Evolutionary conservation across 1,140 invertebrate genomes (phyloP), one percentile per base, ranked within the genome.

Genomic region (Zaprionus davidi): DNA sequence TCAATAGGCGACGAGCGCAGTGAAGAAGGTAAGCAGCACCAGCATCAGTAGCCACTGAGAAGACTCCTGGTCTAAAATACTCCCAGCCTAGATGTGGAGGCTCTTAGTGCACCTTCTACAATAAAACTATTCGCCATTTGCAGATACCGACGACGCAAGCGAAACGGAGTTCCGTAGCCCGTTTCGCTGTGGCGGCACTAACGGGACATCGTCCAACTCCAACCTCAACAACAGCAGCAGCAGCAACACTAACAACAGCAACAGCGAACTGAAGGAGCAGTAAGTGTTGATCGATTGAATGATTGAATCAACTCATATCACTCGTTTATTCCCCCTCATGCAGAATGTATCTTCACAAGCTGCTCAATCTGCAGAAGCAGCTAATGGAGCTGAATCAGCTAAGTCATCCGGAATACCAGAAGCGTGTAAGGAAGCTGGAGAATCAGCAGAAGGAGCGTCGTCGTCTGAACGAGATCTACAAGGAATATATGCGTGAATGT

Each of bases 341-440:
- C 85, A 98, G 97, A 93, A 97, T 99, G 94, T 99, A 98, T 91
- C 97, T 98, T 91, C 98, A 99, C 90, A 99, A 99, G 93, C 93
- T 99, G 65, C 95, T 96, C 1, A 96, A 95, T 91, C 93, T 99
- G 9, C 98, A 99, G 93, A 97, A 97, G 75, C 98, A 98, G 85
- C 80, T 99, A 22, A 96, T 97, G 74, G 97, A 98, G 84, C 92
- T 99, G 3, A 95, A 97, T 87, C 97, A 98, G 83, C 96, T 97
- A 1, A 95, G 95, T 13, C 96, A 98, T 93, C 96, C 97, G 0
- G 98, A 99, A 76, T 99, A 97, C 86, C 94, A 97, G 63, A 95
- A 96, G 69, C 95, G 96, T 86, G 92, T 98, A 0, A 97, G 96
- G 86, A 96, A 96, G 88, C 93, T 99, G 22, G 97, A 99, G 87